Evolutionary conservation across 1,140 invertebrate species (phyloP).

Genomic region (Heliconius himera): DNA sequence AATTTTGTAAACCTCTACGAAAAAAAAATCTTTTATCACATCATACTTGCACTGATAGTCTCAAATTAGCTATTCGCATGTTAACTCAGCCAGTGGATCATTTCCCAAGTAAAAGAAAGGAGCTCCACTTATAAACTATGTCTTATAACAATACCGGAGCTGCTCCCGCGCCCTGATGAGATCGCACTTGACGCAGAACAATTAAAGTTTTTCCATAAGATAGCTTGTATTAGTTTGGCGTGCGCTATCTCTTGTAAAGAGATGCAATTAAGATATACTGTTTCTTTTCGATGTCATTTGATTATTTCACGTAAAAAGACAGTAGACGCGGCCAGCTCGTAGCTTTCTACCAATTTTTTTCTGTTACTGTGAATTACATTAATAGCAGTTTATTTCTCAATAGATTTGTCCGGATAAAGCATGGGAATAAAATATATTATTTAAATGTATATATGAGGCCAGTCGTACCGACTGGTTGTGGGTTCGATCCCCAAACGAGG

Average conservation of each 20-base stretch:
- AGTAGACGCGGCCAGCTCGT: neutral
- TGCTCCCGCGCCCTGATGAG: conserved; percentile 47
- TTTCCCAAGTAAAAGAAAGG: conserved; percentile 74
- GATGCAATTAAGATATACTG: conserved; percentile 37
- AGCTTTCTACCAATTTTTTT: neutral
- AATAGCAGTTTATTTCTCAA: neutral
- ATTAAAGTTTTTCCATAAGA: conserved; percentile 53
- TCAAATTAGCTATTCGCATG: conserved; percentile 16
- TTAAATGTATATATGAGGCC: too few species aligned
- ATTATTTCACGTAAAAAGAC: neutral
- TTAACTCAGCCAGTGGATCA: conserved; percentile 47
- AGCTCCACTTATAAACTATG: conserved; percentile 64
- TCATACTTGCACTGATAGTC: neutral
- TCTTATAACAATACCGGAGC: conserved; percentile 58
- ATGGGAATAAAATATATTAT: too few species aligned
- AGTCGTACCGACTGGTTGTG: too few species aligned
- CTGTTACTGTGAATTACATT: neutral
- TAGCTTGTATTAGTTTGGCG: conserved; percentile 23
- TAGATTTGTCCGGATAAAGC: too few species aligned
- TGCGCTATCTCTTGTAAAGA: conserved; percentile 22
- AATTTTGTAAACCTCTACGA: neutral
- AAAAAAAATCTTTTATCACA: neutral
- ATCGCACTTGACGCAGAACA: conserved; percentile 48
- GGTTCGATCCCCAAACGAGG: too few species aligned
- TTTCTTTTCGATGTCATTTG: conserved; percentile 28